phyloP scores from a whole-genome alignment of 2,888 invertebrate species.

The Minunthozetes semirufus region DNA sequence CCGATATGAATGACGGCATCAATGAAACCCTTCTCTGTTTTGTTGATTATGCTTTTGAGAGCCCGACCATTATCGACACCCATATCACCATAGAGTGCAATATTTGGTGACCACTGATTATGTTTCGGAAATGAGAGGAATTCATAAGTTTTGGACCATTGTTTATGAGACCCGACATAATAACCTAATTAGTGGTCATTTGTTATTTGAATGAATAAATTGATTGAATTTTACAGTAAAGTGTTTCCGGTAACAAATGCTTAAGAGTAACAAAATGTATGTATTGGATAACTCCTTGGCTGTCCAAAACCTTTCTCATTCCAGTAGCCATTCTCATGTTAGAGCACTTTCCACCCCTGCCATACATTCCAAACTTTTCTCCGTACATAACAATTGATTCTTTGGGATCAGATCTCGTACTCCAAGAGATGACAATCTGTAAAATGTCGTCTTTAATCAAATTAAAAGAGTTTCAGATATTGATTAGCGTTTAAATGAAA shows the following conservation, averaged over 20 bases:
- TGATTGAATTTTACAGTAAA: neutral
- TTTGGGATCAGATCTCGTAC: neutral
- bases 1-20: conserved; percentile 40
- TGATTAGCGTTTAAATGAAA: neutral
- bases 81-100: conserved; percentile 39
- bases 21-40: conserved; percentile 28
- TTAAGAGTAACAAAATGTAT: neutral
- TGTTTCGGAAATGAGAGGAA: conserved; percentile 38
- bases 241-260: neutral
- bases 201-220: neutral
- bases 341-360: too few relatives aligned
- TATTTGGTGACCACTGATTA: conserved; percentile 36
- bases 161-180: neutral
- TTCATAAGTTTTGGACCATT: conserved; percentile 36
- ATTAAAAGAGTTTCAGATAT: neutral
- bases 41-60: conserved; percentile 25
- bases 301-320: neutral
- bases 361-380: too few relatives aligned
- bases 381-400: neutral
- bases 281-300: neutral
- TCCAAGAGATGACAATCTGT: neutral
- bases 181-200: neutral
- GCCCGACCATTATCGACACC: conserved; percentile 38
- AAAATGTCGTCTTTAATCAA: neutral
- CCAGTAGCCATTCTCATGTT: neutral